These are phyloP conservation scores for Nesospiza acunhae DNA, from an alignment of 2,113 vertebrate species.

Conservation along the genomic window DNA sequence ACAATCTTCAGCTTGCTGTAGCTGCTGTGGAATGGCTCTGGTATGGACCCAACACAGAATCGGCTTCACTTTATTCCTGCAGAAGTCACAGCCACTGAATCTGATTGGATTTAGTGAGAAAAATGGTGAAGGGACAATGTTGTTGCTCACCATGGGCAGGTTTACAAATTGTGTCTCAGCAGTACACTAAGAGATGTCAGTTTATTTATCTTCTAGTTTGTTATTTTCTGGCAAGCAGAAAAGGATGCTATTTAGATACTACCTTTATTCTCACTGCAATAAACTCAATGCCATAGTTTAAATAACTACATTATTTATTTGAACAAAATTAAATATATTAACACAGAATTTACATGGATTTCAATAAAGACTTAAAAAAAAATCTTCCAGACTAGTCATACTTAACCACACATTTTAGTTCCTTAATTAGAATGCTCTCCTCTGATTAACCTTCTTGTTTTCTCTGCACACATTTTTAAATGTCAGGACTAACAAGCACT, in stretches of 20 bases:
- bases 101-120: background rate
- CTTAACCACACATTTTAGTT: constrained; percentile 2
- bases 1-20: background rate
- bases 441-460: constrained; percentile 40
- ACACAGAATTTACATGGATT: background rate
- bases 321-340: background rate
- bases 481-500: constrained; percentile 12
- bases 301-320: background rate
- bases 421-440: constrained; percentile 31
- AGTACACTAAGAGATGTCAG: background rate
- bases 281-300: background rate
- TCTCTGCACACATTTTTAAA: constrained; percentile 1
- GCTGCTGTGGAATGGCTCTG: background rate
- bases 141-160: background rate
- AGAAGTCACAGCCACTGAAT: background rate
- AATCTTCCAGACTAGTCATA: background rate
- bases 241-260: background rate
- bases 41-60: background rate
- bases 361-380: background rate
- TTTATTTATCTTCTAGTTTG: background rate
- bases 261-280: background rate
- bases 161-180: background rate
- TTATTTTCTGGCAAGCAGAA: background rate
- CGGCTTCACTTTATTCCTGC: background rate
- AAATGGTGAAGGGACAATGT: background rate